Evolutionary conservation across 1,140 invertebrate genomes (phyloP).

Genomic region (Platyura marginata): DNA sequence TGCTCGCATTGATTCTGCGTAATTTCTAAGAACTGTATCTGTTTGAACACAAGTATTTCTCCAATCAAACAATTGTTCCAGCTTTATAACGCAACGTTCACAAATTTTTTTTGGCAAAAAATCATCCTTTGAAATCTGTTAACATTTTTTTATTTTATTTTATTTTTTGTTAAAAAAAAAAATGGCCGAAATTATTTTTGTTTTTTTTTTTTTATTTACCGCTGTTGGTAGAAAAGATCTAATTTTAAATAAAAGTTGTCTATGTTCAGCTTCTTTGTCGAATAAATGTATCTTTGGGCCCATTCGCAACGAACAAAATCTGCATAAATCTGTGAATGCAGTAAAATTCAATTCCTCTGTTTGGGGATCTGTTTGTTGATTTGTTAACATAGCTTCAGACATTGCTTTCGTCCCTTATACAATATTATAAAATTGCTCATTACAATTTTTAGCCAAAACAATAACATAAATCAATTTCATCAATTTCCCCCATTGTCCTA

Average conservation of each 20-base stretch:
- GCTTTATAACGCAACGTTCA: slow-evolving; percentile 38
- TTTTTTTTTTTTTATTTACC: background rate
- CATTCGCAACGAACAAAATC: slow-evolving; percentile 43
- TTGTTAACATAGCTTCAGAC: slow-evolving; percentile 1
- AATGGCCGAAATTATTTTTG: background rate
- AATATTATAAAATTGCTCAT: no score
- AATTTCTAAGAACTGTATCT: slow-evolving; percentile 42
- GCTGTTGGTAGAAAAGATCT: slow-evolving; percentile 39
- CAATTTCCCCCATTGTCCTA: no score
- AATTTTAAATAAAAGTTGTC: slow-evolving; percentile 46
- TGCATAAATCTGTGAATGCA: slow-evolving; percentile 41
- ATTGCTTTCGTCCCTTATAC: no score
- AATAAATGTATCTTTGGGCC: slow-evolving; percentile 42
- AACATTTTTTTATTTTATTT: background rate
- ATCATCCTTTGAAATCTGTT: slow-evolving; percentile 48
- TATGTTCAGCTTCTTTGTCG: slow-evolving; percentile 46
- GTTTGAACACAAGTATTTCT: slow-evolving; percentile 39
- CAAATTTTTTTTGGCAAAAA: slow-evolving; percentile 50
- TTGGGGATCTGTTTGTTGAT: slow-evolving; percentile 12
- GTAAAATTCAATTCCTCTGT: slow-evolving; percentile 44
- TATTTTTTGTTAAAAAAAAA: background rate
- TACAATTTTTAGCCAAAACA: no score
- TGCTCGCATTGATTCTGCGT: slow-evolving; percentile 42
- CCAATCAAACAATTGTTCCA: slow-evolving; percentile 49
- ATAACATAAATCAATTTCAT: no score